These are phyloP conservation scores for Varanus salvator DNA, from an alignment of 2,113 vertebrate species.

Conservation along the genomic window DNA sequence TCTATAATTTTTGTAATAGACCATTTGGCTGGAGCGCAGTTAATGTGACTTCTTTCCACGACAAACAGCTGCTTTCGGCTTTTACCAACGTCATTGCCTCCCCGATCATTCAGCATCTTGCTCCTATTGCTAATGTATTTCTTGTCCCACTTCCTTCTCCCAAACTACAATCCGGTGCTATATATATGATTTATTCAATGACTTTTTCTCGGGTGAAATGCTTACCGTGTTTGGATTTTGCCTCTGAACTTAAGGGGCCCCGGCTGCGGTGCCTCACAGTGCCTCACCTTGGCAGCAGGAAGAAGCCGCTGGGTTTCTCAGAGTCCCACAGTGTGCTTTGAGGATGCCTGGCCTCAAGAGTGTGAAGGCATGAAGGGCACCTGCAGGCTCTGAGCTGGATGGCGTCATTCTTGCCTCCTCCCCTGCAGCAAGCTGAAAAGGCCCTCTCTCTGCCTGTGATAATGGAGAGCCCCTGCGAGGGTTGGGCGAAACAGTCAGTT, in stretches of 20 bases:
- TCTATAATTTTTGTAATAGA: constrained; percentile 73
- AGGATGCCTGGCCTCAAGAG: neutral
- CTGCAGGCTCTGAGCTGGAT: neutral
- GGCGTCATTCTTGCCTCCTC: too few relatives aligned
- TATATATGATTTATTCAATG: constrained; percentile 58
- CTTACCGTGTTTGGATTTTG: constrained; percentile 63
- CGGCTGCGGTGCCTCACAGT: constrained; percentile 26
- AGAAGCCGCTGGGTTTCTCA: neutral
- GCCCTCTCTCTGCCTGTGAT: neutral
- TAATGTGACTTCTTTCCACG: constrained; percentile 71
- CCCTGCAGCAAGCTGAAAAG: neutral
- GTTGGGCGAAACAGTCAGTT: too few relatives aligned
- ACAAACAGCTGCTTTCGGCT: constrained; percentile 71
- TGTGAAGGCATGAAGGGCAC: neutral
- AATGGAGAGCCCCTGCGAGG: neutral
- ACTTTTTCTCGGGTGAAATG: constrained; percentile 52
- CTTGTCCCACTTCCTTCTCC: constrained; percentile 49
- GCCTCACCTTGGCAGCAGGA: constrained; percentile 19
- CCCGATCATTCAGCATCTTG: constrained; percentile 66
- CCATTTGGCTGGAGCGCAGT: constrained; percentile 63
- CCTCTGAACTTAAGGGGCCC: constrained; percentile 49
- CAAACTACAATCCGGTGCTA: constrained; percentile 56
- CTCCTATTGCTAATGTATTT: constrained; percentile 58
- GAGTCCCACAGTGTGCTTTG: neutral
- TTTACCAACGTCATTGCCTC: constrained; percentile 58